Base-by-base conservation (phyloP, 2,797 vertebrate genomes). In the Philypnodon macrostomus region DNA sequence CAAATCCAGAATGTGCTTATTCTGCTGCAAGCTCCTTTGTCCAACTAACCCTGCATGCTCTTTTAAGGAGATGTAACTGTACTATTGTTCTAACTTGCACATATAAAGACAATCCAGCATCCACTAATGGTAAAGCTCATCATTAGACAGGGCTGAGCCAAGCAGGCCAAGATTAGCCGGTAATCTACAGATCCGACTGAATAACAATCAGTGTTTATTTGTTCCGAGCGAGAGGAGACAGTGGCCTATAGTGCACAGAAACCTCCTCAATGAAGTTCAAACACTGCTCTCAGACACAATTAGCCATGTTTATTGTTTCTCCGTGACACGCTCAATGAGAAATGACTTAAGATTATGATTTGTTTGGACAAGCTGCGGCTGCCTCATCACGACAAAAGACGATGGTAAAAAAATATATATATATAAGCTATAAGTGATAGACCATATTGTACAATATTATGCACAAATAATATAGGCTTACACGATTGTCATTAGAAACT, bases 161-260 rank as follows among this genome's bases (percentile, higher is more conserved):
- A 52, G 52, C 31, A 34, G 5, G 16, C 46, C 2, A 15, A 73
- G 80, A 78, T 80, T 78, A 67, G 64, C 58, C 63, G 45, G 68
- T 67, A 69, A 79, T 48, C 31, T 14, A 58, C 68, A 1, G 73
- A 73, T 80, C 70, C 77, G 50, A 58, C 68, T 78, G 82, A 86
- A 86, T 87, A 83, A 86, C 81, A 83, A 86, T 56, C 70, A 58
- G 73, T 74, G 77, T 86, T 85, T 81, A 80, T 64, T 46, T 46
- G 68, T 77, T 61, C 53, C 51, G 8, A 30, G n/a, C 45, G 37
- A 62, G 63, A 49, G 1, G 12, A 45, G 69, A 54, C 48, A 1
- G n/a, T 44, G 64, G 57, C 53, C 65, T 16, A 11, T 9, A 1
- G 32, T 60, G 51, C 23, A 1, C 41, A 40, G 15, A 37, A 68